A percentile compares a stretch with the other conserved stretches of the same genome.
These are phyloP conservation scores for Lochmaea crataegi DNA, from an alignment of 2,888 invertebrate species.

Conservation along the genomic window DNA sequence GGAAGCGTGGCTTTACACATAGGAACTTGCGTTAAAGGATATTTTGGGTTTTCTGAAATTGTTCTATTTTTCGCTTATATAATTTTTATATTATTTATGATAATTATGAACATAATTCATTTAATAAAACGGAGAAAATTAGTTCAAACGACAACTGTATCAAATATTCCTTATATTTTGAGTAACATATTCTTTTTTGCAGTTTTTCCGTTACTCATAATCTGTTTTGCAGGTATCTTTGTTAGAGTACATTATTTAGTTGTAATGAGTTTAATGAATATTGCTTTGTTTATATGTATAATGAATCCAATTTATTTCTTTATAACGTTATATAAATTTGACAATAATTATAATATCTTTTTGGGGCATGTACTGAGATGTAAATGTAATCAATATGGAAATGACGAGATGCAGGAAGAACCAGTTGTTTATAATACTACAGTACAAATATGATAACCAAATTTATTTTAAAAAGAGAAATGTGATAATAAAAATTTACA, in stretches of 20 bases:
- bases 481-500: neutral
- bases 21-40: constrained; percentile 20
- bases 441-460: constrained; percentile 17
- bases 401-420: constrained; percentile 37
- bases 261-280: neutral
- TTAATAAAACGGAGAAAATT: constrained; percentile 34
- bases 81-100: constrained; percentile 37
- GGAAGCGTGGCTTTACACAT: constrained; percentile 24
- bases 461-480: neutral
- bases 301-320: constrained; percentile 41
- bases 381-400: constrained; percentile 34
- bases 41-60: constrained; percentile 15
- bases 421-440: constrained; percentile 37
- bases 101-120: constrained; percentile 39
- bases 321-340: constrained; percentile 32
- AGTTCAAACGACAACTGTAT: constrained; percentile 14
- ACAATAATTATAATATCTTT: constrained; percentile 39
- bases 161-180: constrained; percentile 34
- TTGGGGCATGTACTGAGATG: constrained; percentile 33
- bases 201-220: constrained; percentile 15
- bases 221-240: neutral
- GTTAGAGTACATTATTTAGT: neutral
- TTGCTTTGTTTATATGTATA: constrained; percentile 25
- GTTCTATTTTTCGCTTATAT: constrained; percentile 27
- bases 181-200: constrained; percentile 32